Conservation (phyloP, 1,140 invertebrate genomes). For the Panagrolaimus sp. region DNA sequence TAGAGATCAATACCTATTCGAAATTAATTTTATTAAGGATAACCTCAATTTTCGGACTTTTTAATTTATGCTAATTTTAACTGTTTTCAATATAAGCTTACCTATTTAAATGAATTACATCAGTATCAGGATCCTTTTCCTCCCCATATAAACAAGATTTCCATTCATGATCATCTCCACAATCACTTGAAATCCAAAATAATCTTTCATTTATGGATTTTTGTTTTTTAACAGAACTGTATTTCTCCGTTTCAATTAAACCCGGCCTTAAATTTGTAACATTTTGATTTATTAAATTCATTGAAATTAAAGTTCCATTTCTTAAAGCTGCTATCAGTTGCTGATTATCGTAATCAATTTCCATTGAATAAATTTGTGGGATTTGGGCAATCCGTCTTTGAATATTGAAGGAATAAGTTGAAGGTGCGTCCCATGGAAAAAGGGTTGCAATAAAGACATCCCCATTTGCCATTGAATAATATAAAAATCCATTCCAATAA, state of each 20-base stretch:
- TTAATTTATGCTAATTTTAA: background rate
- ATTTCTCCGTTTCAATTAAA: slow-evolving; percentile 13
- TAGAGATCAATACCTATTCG: too few relatives aligned
- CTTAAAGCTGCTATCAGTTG: slow-evolving; percentile 34
- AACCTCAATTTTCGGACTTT: background rate
- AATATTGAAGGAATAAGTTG: slow-evolving; percentile 32
- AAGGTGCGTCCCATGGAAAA: slow-evolving; percentile 39
- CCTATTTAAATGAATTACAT: slow-evolving; percentile 2
- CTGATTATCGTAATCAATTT: slow-evolving; percentile 37
- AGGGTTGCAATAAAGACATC: slow-evolving; percentile 44
- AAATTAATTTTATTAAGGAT: too few relatives aligned
- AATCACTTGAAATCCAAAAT: slow-evolving; percentile 45
- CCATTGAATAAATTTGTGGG: slow-evolving; percentile 33
- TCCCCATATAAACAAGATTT: slow-evolving; percentile 33
- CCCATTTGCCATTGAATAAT: slow-evolving; percentile 38
- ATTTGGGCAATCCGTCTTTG: slow-evolving; percentile 44
- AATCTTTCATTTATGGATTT: too few relatives aligned
- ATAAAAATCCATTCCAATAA: slow-evolving; percentile 42
- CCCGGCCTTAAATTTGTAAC: slow-evolving; percentile 35
- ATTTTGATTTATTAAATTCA: slow-evolving; percentile 37
- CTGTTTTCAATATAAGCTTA: too few relatives aligned
- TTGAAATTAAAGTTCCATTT: slow-evolving; percentile 37
- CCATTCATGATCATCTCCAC: slow-evolving; percentile 47
- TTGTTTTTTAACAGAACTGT: slow-evolving; percentile 36
- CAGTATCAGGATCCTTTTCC: slow-evolving; percentile 33